Conservation (phyloP, 2,113 vertebrate genomes). For the Picathartes gymnocephalus region DNA sequence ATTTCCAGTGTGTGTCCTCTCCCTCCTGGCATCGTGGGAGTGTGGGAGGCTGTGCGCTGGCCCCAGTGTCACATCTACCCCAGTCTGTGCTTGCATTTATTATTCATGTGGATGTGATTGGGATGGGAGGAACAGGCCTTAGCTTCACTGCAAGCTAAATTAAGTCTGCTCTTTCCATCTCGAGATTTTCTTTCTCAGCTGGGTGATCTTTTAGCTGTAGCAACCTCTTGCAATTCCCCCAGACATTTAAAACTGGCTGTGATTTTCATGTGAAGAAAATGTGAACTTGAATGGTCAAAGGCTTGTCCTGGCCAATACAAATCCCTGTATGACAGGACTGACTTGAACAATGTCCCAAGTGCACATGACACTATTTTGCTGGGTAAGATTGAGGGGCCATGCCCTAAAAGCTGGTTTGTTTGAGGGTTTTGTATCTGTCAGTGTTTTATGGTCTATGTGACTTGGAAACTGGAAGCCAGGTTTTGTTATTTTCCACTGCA, state of each 20-base stretch:
- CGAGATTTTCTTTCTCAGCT: not conserved
- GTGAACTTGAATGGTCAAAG: not conserved
- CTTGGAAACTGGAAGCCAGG: not conserved
- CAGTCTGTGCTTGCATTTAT: not conserved
- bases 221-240: not conserved
- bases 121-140: not conserved
- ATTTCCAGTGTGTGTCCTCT: not conserved
- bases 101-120: not conserved
- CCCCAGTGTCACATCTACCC: not conserved
- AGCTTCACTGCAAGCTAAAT: not conserved
- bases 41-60: not conserved
- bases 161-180: not conserved
- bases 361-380: fast-evolving
- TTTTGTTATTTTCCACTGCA: not conserved
- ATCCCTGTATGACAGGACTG: not conserved
- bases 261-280: not conserved
- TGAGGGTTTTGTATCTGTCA: not conserved
- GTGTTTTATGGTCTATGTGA: not conserved
- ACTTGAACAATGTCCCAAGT: not conserved
- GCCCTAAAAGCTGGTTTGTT: not conserved
- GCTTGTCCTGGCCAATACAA: not conserved
- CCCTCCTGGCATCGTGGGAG: not conserved
- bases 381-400: not conserved
- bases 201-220: not conserved
- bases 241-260: not conserved